Evolutionary conservation across 2,113 vertebrate species (phyloP), one percentile per base, ranked within the genome.

Genomic region (Phalacrocorax carbo): DNA sequence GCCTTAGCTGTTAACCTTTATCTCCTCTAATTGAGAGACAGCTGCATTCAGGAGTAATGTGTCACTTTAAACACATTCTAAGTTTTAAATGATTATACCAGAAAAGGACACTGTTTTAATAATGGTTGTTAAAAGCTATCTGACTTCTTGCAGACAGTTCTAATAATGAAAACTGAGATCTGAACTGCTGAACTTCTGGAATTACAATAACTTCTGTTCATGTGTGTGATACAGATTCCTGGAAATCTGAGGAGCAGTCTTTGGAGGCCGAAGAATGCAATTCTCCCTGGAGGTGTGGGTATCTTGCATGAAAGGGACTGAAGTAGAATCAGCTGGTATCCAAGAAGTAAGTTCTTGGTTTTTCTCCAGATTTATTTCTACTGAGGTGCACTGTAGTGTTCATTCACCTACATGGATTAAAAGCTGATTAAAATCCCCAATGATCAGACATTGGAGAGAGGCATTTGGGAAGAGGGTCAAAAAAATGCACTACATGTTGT

Each of bases 151-250:
- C 64, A 91, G 88, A 29, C 49, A 73, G 42, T 61, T n/a, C 61
- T 83, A 69, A 58, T 88, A 57, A 80, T 78, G 38, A 94, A 55
- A 88, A 40, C 78, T 88, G 77, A 85, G 38, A 81, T 93, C 64
- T 71, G 75, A 91, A 70, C 86, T 88, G 34, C 79, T 86, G 52
- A 92, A 78, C 69, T 92, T 89, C 52, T 79, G 89, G 66, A 88
- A 91, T 94, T 46, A 70, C 65, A 95, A 6, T 91, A 94, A 94
- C 66, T 93, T 85, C 70, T 97, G 58, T 93, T 94, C 68, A 68
- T 78, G 55, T 88, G 42, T 73, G 48, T 75, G 58, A 73, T 94
- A 55, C 60, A 94, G 91, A 91, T 96, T 91, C 79, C 55, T 86
- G 76, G 91, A 90, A 92, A 90, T 73, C 46, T 62, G 79, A 95